A percentile compares a stretch with the other conserved stretches of the same genome.
Conservation (phyloP, 2,797 vertebrate genomes). For the Lagocephalus sceleratus region DNA sequence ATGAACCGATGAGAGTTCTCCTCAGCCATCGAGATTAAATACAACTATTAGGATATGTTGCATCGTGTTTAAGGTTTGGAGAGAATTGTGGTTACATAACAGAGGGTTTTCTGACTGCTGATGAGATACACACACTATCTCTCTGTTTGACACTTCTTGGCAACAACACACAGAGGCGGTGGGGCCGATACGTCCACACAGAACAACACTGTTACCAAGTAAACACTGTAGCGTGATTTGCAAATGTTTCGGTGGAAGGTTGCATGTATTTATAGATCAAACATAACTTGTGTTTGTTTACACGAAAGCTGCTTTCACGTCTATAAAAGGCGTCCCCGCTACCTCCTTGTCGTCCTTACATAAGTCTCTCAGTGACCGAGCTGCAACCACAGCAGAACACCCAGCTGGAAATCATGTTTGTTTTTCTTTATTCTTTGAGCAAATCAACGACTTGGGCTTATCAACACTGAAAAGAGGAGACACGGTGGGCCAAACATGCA, state of each 20-base stretch:
- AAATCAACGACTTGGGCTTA: no score
- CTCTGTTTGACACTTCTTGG: not conserved
- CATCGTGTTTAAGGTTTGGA: no score
- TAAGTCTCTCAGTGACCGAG: no score
- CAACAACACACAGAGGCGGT: fast-evolving
- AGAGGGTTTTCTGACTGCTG: not conserved
- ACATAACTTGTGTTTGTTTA: slow-evolving; percentile 1
- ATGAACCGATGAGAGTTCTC: no score
- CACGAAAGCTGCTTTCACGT: not conserved
- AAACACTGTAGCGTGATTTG: not conserved
- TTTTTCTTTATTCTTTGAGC: no score
- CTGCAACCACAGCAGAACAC: no score
- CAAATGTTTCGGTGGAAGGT: not conserved
- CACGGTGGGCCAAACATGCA: no score
- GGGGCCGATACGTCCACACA: not conserved
- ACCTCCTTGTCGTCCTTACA: no score
- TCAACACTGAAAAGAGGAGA: no score
- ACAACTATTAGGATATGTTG: no score
- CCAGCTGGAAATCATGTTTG: no score
- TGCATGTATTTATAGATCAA: not conserved
- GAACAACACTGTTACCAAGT: not conserved
- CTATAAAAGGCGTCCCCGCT: not conserved
- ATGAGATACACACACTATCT: slow-evolving; percentile 2
- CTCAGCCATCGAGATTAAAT: no score
- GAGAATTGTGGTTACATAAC: not conserved